Base-by-base conservation (phyloP, 2,888 invertebrate genomes). In the Cryptus viduatorius region DNA sequence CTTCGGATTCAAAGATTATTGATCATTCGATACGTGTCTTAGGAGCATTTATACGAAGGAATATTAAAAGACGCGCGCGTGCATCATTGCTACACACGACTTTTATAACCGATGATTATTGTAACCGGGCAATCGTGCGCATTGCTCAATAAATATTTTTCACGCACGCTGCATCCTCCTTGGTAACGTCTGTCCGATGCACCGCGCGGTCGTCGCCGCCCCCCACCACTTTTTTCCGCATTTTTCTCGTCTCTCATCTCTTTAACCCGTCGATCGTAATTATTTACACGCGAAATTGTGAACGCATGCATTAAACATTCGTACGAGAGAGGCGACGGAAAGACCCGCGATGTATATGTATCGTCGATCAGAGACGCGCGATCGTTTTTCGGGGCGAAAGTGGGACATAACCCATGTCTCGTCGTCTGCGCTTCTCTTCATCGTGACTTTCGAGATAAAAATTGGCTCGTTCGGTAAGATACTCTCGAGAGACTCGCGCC, bases 341-440 rank as follows among this genome's bases (percentile, higher is more conserved):
- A 19, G 37, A 37, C 37, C 37, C 4, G 37, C 37, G 37, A 16
- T 71, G 37, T 69, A 46, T 64, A 31, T 24, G 19, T 77, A 72
- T 81, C 68, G 78, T 84, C 56, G 73, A 84, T 81, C 81, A 48
- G 68, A 61, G 44, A 72, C 68, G 83, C 68, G 83, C 24, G 24
- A 78, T 81, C 77, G 73, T 81, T 84, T 83, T 84, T 46, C 56
- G 56, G 19, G 81, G 81, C 73, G 84, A 84, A 84, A 84, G 84
- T 84, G 84, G 84, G 78, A 84, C 84, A 78, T 69, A 44, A 12
- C 44, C 59, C 24, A 44, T 24, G 14, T 16, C n/a, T 12, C n/a
- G 29, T 46, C 71, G 53, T 64, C 73, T 5, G 42, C 37, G 73
- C 73, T 24, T 24, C 24, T 24, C 81, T 81, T 16, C 56, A 19